Percentiles rank a stretch among this genome's conserved stretches.
Conservation (phyloP, 2,113 vertebrate species). For the Sylvietta virens region DNA sequence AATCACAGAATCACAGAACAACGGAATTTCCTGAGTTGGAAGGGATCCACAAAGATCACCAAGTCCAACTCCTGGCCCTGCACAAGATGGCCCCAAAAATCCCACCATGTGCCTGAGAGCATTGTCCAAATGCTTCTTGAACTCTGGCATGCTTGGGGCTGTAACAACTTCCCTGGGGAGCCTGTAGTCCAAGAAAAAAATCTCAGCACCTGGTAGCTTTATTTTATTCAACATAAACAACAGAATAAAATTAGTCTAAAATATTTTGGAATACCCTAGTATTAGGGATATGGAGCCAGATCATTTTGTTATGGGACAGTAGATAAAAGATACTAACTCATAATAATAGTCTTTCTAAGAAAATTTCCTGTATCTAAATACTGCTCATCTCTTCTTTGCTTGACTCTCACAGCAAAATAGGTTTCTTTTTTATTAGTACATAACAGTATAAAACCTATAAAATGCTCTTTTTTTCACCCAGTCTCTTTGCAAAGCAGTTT, state of each 20-base stretch:
- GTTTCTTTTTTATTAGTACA: not conserved
- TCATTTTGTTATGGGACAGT: not conserved
- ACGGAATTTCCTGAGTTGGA: not conserved
- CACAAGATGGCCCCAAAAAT: not conserved
- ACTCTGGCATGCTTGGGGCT: not conserved
- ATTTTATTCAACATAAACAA: not conserved
- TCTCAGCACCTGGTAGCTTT: not conserved
- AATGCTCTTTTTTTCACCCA: not conserved
- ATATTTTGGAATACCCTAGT: not conserved
- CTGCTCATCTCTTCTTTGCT: not conserved
- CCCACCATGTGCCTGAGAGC: not conserved
- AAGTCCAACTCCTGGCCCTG: not conserved
- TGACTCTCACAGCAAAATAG: not conserved
- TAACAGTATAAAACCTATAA: not conserved
- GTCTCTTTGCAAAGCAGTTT: not conserved
- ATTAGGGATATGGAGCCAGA: not conserved
- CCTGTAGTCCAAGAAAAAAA: not conserved
- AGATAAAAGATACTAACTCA: not conserved
- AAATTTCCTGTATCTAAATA: not conserved
- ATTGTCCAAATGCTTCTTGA: not conserved
- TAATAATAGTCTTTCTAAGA: not conserved
- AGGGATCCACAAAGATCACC: not conserved
- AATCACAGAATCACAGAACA: not conserved
- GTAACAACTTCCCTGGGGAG: not conserved
- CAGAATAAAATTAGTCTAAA: not conserved